phyloP scores from a whole-genome alignment of 2,797 vertebrate species.

The Phoeniculus purpureus region DNA sequence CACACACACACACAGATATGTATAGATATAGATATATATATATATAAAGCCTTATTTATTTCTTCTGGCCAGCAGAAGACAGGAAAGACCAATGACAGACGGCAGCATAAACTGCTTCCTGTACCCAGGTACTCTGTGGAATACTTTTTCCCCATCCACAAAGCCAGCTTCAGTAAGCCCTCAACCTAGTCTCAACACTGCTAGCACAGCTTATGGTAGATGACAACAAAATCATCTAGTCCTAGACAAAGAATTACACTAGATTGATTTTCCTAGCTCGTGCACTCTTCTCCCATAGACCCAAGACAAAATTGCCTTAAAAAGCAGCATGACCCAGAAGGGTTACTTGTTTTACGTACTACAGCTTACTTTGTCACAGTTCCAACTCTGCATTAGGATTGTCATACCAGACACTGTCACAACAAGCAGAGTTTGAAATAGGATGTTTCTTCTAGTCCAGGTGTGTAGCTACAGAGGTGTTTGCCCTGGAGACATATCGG shows the following conservation, averaged over 20 bases:
- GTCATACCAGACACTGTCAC: not conserved
- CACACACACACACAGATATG: too few species aligned
- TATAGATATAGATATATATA: too few species aligned
- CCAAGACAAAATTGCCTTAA: not conserved
- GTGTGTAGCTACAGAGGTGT: not conserved
- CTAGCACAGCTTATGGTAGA: not conserved
- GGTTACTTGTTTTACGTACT: not conserved
- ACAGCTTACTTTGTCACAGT: not conserved
- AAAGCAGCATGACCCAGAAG: not conserved
- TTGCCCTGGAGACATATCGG: constrained; percentile 24
- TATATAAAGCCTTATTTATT: not conserved
- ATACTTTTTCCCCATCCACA: not conserved
- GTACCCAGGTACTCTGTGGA: not conserved
- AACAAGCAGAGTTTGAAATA: constrained; percentile 24
- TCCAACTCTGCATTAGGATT: not conserved
- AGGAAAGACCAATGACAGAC: not conserved
- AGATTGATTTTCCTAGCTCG: not conserved
- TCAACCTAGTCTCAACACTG: not conserved
- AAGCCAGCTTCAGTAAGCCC: not conserved
- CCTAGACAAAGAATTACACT: not conserved
- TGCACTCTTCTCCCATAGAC: not conserved
- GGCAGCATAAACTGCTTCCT: not conserved
- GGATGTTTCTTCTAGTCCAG: constrained; percentile 17
- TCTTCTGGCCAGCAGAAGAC: not conserved
- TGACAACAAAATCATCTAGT: not conserved